Percentiles rank a stretch among this genome's conserved stretches.
Conservation (phyloP, 2,888 invertebrate genomes). For the Erpobdella octoculata region DNA sequence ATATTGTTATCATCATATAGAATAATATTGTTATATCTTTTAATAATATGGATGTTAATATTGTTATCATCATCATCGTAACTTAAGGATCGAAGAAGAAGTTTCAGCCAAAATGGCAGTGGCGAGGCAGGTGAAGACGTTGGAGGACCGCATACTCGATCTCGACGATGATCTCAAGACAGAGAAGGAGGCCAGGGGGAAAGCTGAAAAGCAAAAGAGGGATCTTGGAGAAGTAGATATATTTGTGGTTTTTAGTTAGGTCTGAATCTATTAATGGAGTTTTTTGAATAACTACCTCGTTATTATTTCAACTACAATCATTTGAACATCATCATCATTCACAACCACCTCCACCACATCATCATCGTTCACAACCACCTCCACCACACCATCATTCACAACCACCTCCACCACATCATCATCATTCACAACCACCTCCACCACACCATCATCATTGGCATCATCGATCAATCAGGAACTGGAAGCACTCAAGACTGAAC, state of each 20-base stretch:
- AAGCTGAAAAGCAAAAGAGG: slow-evolving; percentile 87
- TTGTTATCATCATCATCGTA: background rate
- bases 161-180: slow-evolving; percentile 93
- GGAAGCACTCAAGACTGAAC: slow-evolving; percentile 88
- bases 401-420: background rate
- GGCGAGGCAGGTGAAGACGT: slow-evolving; percentile 63
- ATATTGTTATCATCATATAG: background rate
- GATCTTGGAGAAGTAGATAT: slow-evolving; percentile 70
- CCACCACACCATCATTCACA: background rate
- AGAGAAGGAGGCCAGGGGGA: slow-evolving; percentile 78
- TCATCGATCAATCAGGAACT: slow-evolving; percentile 59
- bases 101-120: slow-evolving; percentile 41
- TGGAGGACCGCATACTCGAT: slow-evolving; percentile 50
- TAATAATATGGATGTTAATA: background rate
- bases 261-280: too few relatives aligned
- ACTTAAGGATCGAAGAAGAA: slow-evolving; percentile 79
- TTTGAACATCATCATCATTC: background rate
- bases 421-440: background rate
- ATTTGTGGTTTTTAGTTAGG: too few relatives aligned
- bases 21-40: background rate
- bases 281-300: too few relatives aligned
- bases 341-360: background rate
- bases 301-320: too few relatives aligned
- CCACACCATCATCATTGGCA: background rate
- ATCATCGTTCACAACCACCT: background rate